Evolutionary conservation across 2,888 invertebrate genomes (phyloP), one percentile per base, ranked within the genome.

Genomic region (Drepana falcataria): DNA sequence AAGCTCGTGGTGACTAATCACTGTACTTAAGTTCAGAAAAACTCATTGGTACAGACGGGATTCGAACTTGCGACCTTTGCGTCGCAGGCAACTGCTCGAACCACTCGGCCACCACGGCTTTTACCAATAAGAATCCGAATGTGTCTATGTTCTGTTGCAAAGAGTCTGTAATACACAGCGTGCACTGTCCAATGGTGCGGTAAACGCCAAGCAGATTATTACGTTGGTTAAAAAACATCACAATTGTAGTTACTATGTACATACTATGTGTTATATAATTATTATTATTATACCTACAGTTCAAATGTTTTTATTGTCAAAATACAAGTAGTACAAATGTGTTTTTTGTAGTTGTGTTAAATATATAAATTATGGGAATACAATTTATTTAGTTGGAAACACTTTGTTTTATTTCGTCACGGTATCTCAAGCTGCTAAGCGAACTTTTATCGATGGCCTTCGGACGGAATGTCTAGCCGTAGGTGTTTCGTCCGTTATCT

Each of bases 311-410:
- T 51, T 41, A 5, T 68, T 65, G 68, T 63, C 67, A 64, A 68
- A 21, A 21, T 21, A 68, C 70, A 68, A 73, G 70, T 78, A 84
- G 82, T 83, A 83, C 81, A 83, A 81, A 69, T 65, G 66, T 71
- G 69, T 78, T 69, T 68, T 71, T 71, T 71, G 68, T 75, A 72
- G 70, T 77, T 75, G 68, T 79, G 72, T 79, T 80, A 73, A 66
- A 21, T 21, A 21, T 21, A 21, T 21, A 21, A 21, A 73, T 71
- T 69, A 73, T 74, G 74, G 71, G 70, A 85, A 83, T 84, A 85
- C 60, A 83, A 71, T 79, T 73, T 79, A 79, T 81, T 79, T 77
- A 78, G 77, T 80, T 81, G 73, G 59, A 64, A 68, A 57, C 54
- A 52, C 4, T 61, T 71, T 71, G 78, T 84, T 83, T 82, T 77